Evolutionary conservation across 2,797 vertebrate genomes (phyloP).

Genomic region (Hafferia zeledoni): DNA sequence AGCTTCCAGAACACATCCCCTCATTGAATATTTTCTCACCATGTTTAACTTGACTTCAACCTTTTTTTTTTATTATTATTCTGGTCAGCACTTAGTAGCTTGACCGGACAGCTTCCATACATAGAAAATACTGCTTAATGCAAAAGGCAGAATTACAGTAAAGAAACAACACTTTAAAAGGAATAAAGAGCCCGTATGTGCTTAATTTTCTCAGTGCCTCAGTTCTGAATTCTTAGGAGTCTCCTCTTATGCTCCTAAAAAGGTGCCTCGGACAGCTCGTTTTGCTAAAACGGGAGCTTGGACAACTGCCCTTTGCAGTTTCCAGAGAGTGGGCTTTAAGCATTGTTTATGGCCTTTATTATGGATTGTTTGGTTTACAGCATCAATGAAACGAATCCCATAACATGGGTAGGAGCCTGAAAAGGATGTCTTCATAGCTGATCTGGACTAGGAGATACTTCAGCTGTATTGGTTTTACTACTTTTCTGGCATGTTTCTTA

Average conservation of each 20-base stretch:
- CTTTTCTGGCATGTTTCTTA: neutral
- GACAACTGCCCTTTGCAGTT: neutral
- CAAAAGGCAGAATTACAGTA: neutral
- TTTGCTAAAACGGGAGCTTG: neutral
- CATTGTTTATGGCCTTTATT: neutral
- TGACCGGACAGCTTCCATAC: neutral
- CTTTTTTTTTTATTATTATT: neutral
- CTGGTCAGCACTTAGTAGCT: neutral
- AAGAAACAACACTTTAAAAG: neutral
- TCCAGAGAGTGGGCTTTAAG: neutral
- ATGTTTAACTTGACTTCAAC: neutral
- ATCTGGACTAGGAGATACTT: neutral
- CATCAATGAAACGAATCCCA: neutral
- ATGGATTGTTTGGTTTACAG: neutral
- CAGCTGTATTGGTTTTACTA: neutral
- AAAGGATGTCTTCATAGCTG: neutral
- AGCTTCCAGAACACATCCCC: neutral
- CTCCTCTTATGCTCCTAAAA: neutral
- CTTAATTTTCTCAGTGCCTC: neutral
- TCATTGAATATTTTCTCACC: neutral
- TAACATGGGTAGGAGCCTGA: neutral
- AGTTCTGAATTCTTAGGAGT: neutral
- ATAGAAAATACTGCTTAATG: neutral
- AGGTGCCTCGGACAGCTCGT: neutral
- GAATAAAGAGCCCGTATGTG: neutral